Percentiles rank a stretch among this genome's conserved stretches.
Conservation (phyloP, 2,888 invertebrate genomes). For the Pterobdella sp. region DNA sequence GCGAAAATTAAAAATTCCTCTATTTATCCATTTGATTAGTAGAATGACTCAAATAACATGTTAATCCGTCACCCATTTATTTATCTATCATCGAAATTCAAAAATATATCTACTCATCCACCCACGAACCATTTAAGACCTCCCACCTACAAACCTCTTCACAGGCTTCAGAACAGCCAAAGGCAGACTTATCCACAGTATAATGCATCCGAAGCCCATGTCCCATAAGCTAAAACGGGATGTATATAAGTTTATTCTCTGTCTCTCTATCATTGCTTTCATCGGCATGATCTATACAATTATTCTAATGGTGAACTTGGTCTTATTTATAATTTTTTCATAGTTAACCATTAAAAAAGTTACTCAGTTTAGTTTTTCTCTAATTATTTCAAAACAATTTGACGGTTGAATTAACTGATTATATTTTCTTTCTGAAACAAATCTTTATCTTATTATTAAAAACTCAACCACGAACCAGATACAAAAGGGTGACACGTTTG, state of each 20-base stretch:
- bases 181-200: conserved; percentile 78
- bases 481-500: conserved; percentile 8
- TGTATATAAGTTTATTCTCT: conserved; percentile 67
- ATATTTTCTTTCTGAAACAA: not conserved
- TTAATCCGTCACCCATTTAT: no score
- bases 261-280: conserved; percentile 69
- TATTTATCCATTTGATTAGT: no score
- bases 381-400: no score
- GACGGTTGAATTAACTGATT: not conserved
- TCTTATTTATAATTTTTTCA: no score
- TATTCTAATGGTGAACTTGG: conserved; percentile 65
- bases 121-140: no score
- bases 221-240: conserved; percentile 90
- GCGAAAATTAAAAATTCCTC: no score
- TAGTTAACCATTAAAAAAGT: no score
- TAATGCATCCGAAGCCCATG: conserved; percentile 87
- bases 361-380: no score
- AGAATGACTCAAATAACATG: no score
- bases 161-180: conserved; percentile 79
- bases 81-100: no score
- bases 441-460: not conserved
- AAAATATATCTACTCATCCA: no score
- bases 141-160: no score
- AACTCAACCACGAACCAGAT: conserved; percentile 24
- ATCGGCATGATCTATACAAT: conserved; percentile 79